Base-by-base conservation (phyloP, 2,113 vertebrate genomes). In the Oryzias celebensis region DNA sequence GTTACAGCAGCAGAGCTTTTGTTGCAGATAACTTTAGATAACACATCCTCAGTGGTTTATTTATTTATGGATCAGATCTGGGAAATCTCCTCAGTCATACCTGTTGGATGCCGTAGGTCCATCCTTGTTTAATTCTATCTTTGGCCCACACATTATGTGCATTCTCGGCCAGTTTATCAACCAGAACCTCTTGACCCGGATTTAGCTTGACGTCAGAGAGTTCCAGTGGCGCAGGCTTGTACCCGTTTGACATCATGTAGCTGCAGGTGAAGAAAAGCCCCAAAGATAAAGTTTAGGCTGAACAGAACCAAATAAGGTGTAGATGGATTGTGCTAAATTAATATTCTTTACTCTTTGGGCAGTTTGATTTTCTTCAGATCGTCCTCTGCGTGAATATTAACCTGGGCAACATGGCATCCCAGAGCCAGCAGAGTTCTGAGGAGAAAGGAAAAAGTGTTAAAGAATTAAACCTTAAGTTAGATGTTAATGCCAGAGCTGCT, bases 81-180 rank as follows among this genome's bases (percentile, higher is more conserved):
- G 1, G 12, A 23, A 55, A 16, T 13, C 13, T 15, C 50, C 13
- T 15, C 52, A 4, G 4, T 17, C 3, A n/a, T 85, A 98, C 96
- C 95, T 99, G 97, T 80, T 98, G 96, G 91, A 98, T 96, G 83
- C 97, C 97, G 83, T 99, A 99, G 88, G 97, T 99, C 97, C 97
- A 99, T 85, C 97, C 96, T 95, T 99, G 97, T 79, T 96, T 98
- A 65, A 99, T 98, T 92, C 97, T 93, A 80, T 99, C 96, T 91
- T 98, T 98, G 87, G 97, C 97, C 97, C 97, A 99, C 82, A 99
- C 96, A 23, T 98, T 98, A 80, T 99, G 97, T n/a, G 97, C 97
- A 36, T 99, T 99, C 89, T 99, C 97, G 67, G 97, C 97, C 85
- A 99, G 91, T 87, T 94, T 99, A 85, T 99, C 96, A 86, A 99